Evolutionary conservation across 2,113 vertebrate species (phyloP), one percentile per base, ranked within the genome.

Genomic region (Pycnonotus jocosus): DNA sequence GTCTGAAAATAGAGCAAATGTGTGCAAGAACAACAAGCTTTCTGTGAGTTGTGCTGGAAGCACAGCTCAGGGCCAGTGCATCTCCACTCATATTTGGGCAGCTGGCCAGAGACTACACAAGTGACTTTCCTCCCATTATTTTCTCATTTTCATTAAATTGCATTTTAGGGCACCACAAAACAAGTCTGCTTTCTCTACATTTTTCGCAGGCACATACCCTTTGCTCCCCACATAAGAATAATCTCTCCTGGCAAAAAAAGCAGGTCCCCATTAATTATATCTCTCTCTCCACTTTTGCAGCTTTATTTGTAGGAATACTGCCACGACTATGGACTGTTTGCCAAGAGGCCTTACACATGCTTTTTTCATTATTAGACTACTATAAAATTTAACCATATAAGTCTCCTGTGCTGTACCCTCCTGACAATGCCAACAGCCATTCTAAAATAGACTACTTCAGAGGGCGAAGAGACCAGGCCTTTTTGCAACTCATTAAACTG

Each of bases 351-450:
- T 93, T 86, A 85, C 92, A 97, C 93, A 87, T 95, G 90, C 28
- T 93, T 93, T 81, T 94, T 91, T 97, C 95, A 92, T 97, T 97
- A 94, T 96, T 96, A 97, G 92, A 93, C 84, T 88, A 88, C 74
- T 93, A 94, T 93, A 86, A 95, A 90, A 96, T 93, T 97, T 97
- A 97, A 97, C 97, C 89, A 86, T 97, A 74, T 82, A 97, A 96
- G 86, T 96, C 94, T 97, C 84, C 95, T 51, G 71, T 0, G 8
- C 88, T 78, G 80, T 64, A 90, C 72, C 60, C 86, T 96, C 78
- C 87, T 18, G 33, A 77, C 40, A 15, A 97, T 76, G 96, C 94
- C 91, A 96, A 78, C 89, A 95, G 93, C 70, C 92, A 83, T 96
- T 96, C 88, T 86, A 80, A 94, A 96, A 96, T 96, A 90, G 91